A percentile compares a stretch with the other conserved stretches of the same genome.
These are phyloP conservation scores for Dascillus cervinus DNA, from an alignment of 2,888 invertebrate genomes.

Conservation along the genomic window DNA sequence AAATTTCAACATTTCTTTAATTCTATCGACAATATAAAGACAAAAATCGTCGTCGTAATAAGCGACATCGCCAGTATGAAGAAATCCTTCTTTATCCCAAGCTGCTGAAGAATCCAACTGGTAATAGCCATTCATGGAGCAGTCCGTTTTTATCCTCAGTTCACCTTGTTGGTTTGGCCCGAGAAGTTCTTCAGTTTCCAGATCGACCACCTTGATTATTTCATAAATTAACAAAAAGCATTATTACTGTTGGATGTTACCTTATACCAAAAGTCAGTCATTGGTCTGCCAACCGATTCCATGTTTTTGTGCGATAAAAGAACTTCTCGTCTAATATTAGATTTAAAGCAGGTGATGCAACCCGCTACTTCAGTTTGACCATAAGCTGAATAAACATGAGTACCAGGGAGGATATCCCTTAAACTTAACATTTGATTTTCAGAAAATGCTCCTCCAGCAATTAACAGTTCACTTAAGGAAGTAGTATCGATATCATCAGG, in stretches of 20 bases:
- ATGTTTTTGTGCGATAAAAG: conserved; percentile 27
- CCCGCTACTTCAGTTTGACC: conserved; percentile 37
- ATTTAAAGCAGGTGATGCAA: conserved; percentile 24
- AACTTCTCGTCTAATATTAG: conserved; percentile 24
- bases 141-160: conserved; percentile 42
- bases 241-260: conserved; percentile 13
- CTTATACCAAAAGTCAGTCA: conserved; percentile 28
- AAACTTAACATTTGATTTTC: conserved; percentile 23
- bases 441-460: conserved; percentile 31
- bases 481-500: conserved; percentile 33
- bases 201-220: conserved; percentile 42
- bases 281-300: conserved; percentile 25
- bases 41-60: conserved; percentile 43
- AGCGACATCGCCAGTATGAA: conserved; percentile 45
- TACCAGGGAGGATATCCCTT: conserved; percentile 34
- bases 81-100: conserved; percentile 41
- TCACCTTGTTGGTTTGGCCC: conserved; percentile 47
- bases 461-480: conserved; percentile 22
- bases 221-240: conserved; percentile 1
- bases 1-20: conserved; percentile 45
- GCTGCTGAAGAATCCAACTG: conserved; percentile 39
- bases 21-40: conserved; percentile 42
- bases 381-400: conserved; percentile 28
- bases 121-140: conserved; percentile 40
- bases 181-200: conserved; percentile 39